phyloP scores from a whole-genome alignment of 2,113 vertebrate species.

The Antechinus flavipes region DNA sequence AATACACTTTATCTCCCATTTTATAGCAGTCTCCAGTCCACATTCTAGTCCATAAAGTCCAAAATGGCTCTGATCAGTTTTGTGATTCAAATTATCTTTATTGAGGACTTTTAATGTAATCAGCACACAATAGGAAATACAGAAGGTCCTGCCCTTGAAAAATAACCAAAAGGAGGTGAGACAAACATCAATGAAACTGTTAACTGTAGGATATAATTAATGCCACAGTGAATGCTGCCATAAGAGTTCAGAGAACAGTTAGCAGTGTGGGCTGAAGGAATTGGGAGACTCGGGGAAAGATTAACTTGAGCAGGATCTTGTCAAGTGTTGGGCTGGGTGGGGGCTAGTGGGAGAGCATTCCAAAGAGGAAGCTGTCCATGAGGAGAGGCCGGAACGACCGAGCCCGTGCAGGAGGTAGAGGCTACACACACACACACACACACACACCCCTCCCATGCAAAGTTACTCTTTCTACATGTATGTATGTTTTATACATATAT shows the following conservation, averaged over 20 bases:
- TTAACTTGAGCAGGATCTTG: not conserved
- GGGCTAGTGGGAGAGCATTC: not conserved
- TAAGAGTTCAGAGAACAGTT: not conserved
- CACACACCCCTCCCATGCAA: not conserved
- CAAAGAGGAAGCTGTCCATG: not conserved
- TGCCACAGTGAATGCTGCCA: not conserved
- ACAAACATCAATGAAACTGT: rapidly evolving
- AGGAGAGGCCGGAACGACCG: not conserved
- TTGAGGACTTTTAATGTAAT: not conserved
- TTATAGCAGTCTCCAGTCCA: rapidly evolving
- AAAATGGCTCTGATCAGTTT: not conserved
- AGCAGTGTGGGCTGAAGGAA: not conserved
- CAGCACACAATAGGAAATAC: not conserved
- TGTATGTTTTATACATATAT: not conserved
- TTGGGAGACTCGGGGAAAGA: not conserved
- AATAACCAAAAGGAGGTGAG: not conserved
- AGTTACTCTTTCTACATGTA: not conserved
- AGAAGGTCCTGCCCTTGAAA: not conserved
- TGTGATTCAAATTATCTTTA: not conserved
- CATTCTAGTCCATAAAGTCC: not conserved
- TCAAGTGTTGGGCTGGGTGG: not conserved
- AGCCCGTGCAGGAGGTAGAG: too few species aligned
- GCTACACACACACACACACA: too few species aligned
- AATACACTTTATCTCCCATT: not conserved
- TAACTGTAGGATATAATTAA: not conserved